Conservation (phyloP, 2,888 invertebrate species). For the Drosophila meridiana region DNA sequence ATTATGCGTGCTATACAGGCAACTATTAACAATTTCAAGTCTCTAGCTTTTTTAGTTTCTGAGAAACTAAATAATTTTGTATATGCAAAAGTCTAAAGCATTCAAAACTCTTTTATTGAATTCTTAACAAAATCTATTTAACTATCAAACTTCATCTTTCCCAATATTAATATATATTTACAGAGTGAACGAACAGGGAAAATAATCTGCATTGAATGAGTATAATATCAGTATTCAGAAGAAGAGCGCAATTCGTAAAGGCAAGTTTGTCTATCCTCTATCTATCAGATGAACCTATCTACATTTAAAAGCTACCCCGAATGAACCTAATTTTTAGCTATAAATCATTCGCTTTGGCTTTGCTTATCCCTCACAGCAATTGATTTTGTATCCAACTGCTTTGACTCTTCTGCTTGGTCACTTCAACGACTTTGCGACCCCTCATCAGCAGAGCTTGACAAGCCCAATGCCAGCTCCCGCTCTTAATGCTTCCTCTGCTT, state of each 20-base stretch:
- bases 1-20: too few species aligned
- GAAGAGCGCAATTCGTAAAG: background rate
- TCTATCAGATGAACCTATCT: background rate
- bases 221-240: background rate
- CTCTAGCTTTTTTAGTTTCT: too few species aligned
- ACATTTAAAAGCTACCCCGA: background rate
- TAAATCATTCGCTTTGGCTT: constrained; percentile 17
- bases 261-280: background rate
- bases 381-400: constrained; percentile 28
- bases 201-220: background rate
- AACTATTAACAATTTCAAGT: too few species aligned
- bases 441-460: constrained; percentile 21
- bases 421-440: constrained; percentile 22
- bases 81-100: too few species aligned
- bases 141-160: background rate
- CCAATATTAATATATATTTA: background rate
- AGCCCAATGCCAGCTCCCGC: constrained; percentile 10
- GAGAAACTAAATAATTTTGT: too few species aligned
- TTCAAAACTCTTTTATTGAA: too few species aligned
- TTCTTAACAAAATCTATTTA: too few species aligned
- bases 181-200: background rate
- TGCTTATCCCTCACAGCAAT: constrained; percentile 20
- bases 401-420: constrained; percentile 39
- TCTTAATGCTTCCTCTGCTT: constrained; percentile 1
- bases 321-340: background rate